These are phyloP conservation scores for Rousettus leschenaultii DNA, from an alignment of 2,113 vertebrate species.

Conservation along the genomic window DNA sequence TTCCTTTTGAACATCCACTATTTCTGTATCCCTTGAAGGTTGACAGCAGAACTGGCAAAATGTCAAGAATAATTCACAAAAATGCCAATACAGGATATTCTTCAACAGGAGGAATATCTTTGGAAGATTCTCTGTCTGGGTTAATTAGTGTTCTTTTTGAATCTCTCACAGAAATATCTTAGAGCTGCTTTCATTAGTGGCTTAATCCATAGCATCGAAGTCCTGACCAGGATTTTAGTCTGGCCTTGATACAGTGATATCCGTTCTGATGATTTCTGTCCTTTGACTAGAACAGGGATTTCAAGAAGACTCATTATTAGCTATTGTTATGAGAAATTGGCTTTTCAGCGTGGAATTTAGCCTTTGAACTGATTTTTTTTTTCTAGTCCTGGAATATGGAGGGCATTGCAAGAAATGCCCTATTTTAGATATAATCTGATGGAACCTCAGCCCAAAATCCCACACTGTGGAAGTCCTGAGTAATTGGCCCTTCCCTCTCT, in stretches of 20 bases:
- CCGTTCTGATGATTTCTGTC: conserved; percentile 61
- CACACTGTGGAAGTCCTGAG: background rate
- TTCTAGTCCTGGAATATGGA: background rate
- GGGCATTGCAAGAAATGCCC: background rate
- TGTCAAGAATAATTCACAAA: conserved; percentile 68
- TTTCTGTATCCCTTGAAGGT: conserved; percentile 71
- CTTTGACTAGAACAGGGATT: conserved; percentile 60
- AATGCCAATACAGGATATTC: conserved; percentile 69
- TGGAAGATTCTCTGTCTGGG: conserved; percentile 58
- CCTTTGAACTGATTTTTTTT: conserved; percentile 65
- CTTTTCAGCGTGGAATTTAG: conserved; percentile 58
- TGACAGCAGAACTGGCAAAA: conserved; percentile 71
- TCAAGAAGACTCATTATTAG: conserved; percentile 64
- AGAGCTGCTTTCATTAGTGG: conserved; percentile 49
- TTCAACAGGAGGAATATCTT: conserved; percentile 61
- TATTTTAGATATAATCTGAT: background rate
- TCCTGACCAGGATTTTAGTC: conserved; percentile 44
- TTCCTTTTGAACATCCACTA: conserved; percentile 70
- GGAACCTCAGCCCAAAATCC: background rate
- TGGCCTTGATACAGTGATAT: conserved; percentile 58
- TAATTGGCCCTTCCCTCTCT: background rate
- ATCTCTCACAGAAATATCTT: conserved; percentile 50
- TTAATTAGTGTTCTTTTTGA: conserved; percentile 73
- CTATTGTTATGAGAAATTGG: conserved; percentile 73
- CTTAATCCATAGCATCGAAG: conserved; percentile 32